Base-by-base conservation (phyloP, 2,888 invertebrate genomes). In the Lordiphosa fenestrarum region DNA sequence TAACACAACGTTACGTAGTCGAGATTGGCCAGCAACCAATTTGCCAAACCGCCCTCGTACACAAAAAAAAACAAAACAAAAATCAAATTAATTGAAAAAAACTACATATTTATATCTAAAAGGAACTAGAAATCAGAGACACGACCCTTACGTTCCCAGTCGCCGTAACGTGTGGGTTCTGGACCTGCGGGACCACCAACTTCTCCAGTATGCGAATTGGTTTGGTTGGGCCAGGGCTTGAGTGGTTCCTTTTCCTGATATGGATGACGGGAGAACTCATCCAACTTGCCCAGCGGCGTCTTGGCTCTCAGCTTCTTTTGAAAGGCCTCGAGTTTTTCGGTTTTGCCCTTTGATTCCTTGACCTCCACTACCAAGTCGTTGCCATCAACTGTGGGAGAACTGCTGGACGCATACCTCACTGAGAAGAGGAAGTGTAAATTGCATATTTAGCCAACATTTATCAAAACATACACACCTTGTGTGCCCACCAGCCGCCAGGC, bases 121-220 rank as follows among this genome's bases (percentile, higher is more conserved):
- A n/a, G 10, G 56, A 66, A 85, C 86, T 91, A 99, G 90, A 99
- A 99, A 91, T 99, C 99, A 1, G 96, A 92, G 38, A 97, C 97
- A 87, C 99, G 92, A 62, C 99, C 99, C 88, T 99, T 99, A 71
- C 99, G 92, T 89, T 99, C 99, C 99, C 99, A 99, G 90, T 99
- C 99, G 1, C 99, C 99, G 90, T 97, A 99, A 74, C 99, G 92
- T 9, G 99, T 99, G 6, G 99, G 99, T 91, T 99, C 99, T 0
- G 98, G 99, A 4, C 99, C 99, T 78, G 93, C 91, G 0, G 99
- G 99, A 0, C 99, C 99, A 36, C 97, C 97, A 56, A 96, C 90
- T 92, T 99, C 99, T 9, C 99, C 99, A 4, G 98, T 99, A 56
- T 93, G 86, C 4, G 98, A 98, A 90, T 99, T 98, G 1, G 92